Percentiles rank a stretch among this genome's conserved stretches.
Conservation (phyloP, 2,888 invertebrate genomes). For the Andricus curvator region DNA sequence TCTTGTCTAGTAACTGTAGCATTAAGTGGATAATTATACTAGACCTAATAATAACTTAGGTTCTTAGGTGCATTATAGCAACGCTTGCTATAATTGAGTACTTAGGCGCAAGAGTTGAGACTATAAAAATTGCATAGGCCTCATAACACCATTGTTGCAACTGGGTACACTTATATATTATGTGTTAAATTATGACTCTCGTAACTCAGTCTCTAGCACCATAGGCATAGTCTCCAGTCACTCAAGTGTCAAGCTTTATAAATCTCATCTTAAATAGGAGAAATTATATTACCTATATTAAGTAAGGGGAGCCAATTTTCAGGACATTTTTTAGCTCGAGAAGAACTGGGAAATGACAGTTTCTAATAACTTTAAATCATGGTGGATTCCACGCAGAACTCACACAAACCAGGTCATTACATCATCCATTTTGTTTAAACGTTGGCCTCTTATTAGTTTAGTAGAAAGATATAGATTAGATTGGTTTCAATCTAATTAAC, state of each 20-base stretch:
- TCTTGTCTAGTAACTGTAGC: slow-evolving; percentile 7
- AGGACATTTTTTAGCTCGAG: no score
- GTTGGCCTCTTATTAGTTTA: no score
- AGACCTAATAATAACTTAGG: slow-evolving; percentile 22
- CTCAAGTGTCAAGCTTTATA: neutral
- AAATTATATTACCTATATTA: no score
- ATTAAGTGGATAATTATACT: slow-evolving; percentile 28
- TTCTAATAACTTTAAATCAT: no score
- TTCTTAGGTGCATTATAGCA: neutral
- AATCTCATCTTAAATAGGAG: neutral
- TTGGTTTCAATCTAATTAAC: no score
- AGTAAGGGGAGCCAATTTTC: no score
- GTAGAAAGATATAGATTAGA: no score
- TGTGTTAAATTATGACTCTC: slow-evolving; percentile 28
- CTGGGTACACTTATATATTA: slow-evolving; percentile 19
- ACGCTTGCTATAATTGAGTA: slow-evolving; percentile 10
- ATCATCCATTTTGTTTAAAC: no score
- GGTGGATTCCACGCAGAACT: no score
- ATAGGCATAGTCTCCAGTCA: no score
- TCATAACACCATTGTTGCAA: slow-evolving; percentile 25
- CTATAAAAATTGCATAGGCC: slow-evolving; percentile 24
- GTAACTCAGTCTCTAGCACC: neutral
- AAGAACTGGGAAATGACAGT: no score
- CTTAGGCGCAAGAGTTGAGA: slow-evolving; percentile 1
- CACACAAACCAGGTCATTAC: no score